Percentiles rank a stretch among this genome's conserved stretches.
Conservation (phyloP, 1,140 invertebrate genomes). For the Drosophila lini region DNA sequence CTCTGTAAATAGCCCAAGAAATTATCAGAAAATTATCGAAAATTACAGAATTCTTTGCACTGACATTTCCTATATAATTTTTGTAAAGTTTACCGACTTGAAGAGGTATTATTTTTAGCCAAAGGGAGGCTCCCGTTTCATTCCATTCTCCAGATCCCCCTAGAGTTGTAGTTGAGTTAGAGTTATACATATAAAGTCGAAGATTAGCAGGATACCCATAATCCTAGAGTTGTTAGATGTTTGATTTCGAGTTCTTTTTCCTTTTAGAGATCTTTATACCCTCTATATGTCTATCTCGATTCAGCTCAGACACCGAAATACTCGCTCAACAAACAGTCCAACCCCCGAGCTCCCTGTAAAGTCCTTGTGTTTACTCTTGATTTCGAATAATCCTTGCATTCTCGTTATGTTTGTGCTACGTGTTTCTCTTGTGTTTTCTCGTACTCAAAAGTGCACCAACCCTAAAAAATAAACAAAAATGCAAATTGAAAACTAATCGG, state of each 20-base stretch:
- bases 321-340: slow-evolving; percentile 50
- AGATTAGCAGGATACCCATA: slow-evolving; percentile 8
- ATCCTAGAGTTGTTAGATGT: slow-evolving; percentile 21
- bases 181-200: slow-evolving; percentile 4
- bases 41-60: slow-evolving; percentile 56
- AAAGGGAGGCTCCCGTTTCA: slow-evolving; percentile 27
- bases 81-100: not conserved
- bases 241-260: slow-evolving; percentile 9
- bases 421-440: slow-evolving; percentile 55
- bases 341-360: slow-evolving; percentile 44
- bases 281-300: slow-evolving; percentile 18
- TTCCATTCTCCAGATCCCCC: slow-evolving; percentile 20
- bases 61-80: slow-evolving; percentile 8
- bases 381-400: slow-evolving; percentile 49
- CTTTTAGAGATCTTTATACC: slow-evolving; percentile 1
- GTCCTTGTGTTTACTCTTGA: slow-evolving; percentile 17
- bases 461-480: slow-evolving; percentile 23
- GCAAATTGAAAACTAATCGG: slow-evolving; percentile 66
- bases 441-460: slow-evolving; percentile 52
- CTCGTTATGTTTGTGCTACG: slow-evolving; percentile 60
- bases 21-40: slow-evolving; percentile 14
- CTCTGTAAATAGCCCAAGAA: slow-evolving; percentile 38
- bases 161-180: slow-evolving; percentile 13
- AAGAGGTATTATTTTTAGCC: slow-evolving; percentile 14
- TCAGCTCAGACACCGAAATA: slow-evolving; percentile 46